phyloP scores from a whole-genome alignment of 1,140 invertebrate species.

The Ditylenchus dipsaci region DNA sequence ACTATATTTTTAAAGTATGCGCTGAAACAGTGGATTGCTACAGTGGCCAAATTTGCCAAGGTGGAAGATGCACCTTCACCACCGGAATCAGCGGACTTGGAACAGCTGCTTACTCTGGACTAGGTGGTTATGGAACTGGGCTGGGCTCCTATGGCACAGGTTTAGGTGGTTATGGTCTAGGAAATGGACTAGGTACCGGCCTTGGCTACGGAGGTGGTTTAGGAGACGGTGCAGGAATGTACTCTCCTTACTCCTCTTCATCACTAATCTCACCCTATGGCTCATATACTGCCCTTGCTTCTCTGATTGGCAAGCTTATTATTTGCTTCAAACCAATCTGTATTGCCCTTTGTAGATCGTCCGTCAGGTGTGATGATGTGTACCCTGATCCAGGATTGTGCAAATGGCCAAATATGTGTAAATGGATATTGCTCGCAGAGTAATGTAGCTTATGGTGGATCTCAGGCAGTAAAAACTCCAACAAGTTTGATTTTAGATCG shows the following conservation, averaged over 20 bases:
- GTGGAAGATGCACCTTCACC: conserved; percentile 42
- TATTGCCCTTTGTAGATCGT: conserved; percentile 20
- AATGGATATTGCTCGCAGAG: conserved; percentile 54
- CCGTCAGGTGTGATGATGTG: conserved; percentile 38
- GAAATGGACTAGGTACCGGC: not conserved
- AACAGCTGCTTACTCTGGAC: conserved; percentile 9
- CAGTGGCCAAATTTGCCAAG: conserved; percentile 44
- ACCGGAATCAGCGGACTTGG: conserved; percentile 22
- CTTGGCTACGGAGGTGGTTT: conserved; percentile 19
- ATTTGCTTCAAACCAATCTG: not conserved
- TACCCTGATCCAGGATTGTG: conserved; percentile 44
- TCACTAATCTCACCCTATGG: conserved; percentile 20
- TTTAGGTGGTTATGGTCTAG: not conserved
- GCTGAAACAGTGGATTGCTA: conserved; percentile 47
- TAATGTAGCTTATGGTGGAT: conserved; percentile 52
- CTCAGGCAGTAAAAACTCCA: conserved; percentile 22
- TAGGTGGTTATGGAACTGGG: conserved; percentile 12
- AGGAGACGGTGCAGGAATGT: conserved; percentile 1
- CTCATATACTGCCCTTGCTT: not conserved
- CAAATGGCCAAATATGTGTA: conserved; percentile 56
- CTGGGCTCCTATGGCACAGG: conserved; percentile 12
- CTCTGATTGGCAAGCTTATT: conserved; percentile 20
- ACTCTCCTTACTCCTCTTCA: not conserved
- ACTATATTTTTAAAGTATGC: conserved; percentile 37
- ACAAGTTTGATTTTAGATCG: conserved; percentile 26